These are phyloP conservation scores for Andrena bicolor DNA, from an alignment of 2,888 invertebrate genomes.

Conservation along the genomic window DNA sequence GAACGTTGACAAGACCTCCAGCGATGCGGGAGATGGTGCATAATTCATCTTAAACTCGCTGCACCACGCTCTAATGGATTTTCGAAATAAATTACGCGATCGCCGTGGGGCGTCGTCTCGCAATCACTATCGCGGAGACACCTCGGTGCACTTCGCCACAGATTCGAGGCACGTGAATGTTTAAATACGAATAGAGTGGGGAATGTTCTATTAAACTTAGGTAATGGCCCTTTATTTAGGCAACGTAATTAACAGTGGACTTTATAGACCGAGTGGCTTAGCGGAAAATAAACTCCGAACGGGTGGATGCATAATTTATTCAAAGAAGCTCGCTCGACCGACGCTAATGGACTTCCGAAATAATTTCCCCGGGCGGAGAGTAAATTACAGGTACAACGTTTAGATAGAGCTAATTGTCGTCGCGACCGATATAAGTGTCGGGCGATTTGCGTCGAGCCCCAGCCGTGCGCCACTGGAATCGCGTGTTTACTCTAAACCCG, in stretches of 20 bases:
- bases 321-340: slow-evolving; percentile 19
- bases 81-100: slow-evolving; percentile 68
- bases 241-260: slow-evolving; percentile 39
- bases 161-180: background rate
- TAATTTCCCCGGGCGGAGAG: slow-evolving; percentile 41
- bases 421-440: slow-evolving; percentile 6
- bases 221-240: background rate
- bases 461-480: slow-evolving; percentile 19
- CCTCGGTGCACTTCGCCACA: background rate
- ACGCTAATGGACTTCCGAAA: slow-evolving; percentile 56
- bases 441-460: background rate
- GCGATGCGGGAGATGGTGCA: slow-evolving; percentile 58
- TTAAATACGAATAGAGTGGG: no score
- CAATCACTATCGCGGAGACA: background rate
- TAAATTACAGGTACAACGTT: slow-evolving; percentile 38
- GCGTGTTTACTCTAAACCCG: slow-evolving; percentile 15
- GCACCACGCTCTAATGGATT: slow-evolving; percentile 64
- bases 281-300: slow-evolving; percentile 3
- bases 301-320: slow-evolving; percentile 55
- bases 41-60: slow-evolving; percentile 66
- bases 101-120: slow-evolving; percentile 48
- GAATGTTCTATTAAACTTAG: no score
- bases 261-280: slow-evolving; percentile 1
- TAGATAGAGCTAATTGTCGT: slow-evolving; percentile 47
- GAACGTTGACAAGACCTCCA: slow-evolving; percentile 45